Base-by-base conservation (phyloP, 2,797 vertebrate species). In the Tadarida brasiliensis region DNA sequence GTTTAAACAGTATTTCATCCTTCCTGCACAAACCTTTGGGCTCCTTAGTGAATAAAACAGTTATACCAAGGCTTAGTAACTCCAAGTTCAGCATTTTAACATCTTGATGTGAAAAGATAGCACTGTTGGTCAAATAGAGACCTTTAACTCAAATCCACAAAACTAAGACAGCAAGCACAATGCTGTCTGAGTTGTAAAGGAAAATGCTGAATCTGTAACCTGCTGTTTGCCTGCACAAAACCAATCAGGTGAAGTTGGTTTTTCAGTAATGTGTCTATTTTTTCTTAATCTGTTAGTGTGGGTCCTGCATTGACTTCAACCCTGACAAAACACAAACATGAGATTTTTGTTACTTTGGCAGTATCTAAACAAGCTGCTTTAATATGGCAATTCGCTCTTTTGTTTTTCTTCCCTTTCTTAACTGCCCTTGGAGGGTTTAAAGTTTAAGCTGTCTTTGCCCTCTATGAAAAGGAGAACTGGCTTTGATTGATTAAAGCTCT, bases 1-100 rank as follows among this genome's bases (percentile, higher is more conserved):
- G 9, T 92, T 78, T 78, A 93, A 94, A 57, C 4, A 81, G 26
- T 57, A 83, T 82, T 96, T 94, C 44, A 82, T 91, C 16, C 12
- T 92, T 87, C 68, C 44, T 91, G n/a, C 24, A 44, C 39, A 87
- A 94, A 56, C 11, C n/a, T 90, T 92, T 90, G 33, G 70, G 81
- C 17, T 78, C 26, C 44, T 89, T 20, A 7, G 47, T 54, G 44
- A 96, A 70, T 44, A 30, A 71, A 86, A 81, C 24, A 87, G 71
- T 12, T 74, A 2, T 30, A 68, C 3, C 26, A 86, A 68, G 22
- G 35, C n/a, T 71, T 74, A 80, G 35, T 9, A 77, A 92, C 57
- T 56, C 28, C 22, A 87, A 68, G 80, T 56, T 7, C 28, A 8
- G 3, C 17, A 80, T 63, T 88, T 90, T 87, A 81, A 91, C 20